Conservation (phyloP, 2,888 invertebrate species). For the Bombylius discolor region DNA sequence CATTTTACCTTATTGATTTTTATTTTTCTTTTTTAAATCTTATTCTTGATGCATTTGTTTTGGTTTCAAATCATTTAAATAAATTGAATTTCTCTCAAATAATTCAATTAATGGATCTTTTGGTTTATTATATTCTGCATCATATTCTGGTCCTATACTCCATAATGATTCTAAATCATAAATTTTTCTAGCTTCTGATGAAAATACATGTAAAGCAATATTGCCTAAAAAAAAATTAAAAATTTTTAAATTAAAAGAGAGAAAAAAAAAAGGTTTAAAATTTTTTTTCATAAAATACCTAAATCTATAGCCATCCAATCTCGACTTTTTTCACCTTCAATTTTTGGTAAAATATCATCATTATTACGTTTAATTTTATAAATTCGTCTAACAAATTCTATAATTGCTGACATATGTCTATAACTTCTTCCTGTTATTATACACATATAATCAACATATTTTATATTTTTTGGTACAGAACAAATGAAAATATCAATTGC, state of each 20-base stretch:
- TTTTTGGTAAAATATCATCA: slow-evolving; percentile 53
- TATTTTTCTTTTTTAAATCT: not conserved
- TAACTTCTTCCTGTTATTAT: slow-evolving; percentile 61
- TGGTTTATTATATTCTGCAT: slow-evolving; percentile 50
- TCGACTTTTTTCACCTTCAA: slow-evolving; percentile 62
- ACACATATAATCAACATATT: slow-evolving; percentile 77
- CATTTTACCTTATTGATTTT: too few species aligned
- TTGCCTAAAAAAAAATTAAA: slow-evolving; percentile 60
- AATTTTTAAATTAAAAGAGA: not conserved
- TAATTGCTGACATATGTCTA: slow-evolving; percentile 60
- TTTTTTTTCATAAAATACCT: slow-evolving; percentile 40
- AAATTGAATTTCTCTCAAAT: slow-evolving; percentile 52
- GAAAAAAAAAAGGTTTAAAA: not conserved
- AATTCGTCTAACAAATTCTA: slow-evolving; percentile 60
- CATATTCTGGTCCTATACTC: slow-evolving; percentile 74
- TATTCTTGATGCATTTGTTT: slow-evolving; percentile 22
- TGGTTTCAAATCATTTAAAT: slow-evolving; percentile 50
- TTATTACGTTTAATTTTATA: slow-evolving; percentile 57
- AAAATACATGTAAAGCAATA: slow-evolving; percentile 81
- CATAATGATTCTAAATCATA: slow-evolving; percentile 88
- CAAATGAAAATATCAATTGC: slow-evolving; percentile 71
- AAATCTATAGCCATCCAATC: slow-evolving; percentile 88
- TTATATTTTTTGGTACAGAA: slow-evolving; percentile 54
- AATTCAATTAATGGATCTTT: slow-evolving; percentile 48
- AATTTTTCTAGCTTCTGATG: slow-evolving; percentile 47